phyloP scores from a whole-genome alignment of 2,888 invertebrate species.

The Drosophila stalkeri region DNA sequence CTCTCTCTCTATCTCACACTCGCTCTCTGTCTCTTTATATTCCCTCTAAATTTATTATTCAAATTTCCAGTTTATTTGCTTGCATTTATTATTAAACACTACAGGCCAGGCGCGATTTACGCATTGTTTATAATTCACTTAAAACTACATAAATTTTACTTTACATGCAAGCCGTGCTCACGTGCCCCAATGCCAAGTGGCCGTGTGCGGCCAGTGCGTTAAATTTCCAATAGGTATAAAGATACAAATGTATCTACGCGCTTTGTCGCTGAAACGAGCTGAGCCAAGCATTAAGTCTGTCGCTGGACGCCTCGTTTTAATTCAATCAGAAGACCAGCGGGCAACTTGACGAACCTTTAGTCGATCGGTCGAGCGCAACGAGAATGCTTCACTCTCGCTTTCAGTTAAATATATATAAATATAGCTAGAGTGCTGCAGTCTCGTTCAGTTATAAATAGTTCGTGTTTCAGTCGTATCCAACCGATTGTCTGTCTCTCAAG shows the following conservation, averaged over 20 bases:
- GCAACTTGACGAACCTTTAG: constrained; percentile 63
- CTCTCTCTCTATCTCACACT: no score
- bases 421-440: not conserved
- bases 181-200: constrained; percentile 64
- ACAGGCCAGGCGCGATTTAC: constrained; percentile 45
- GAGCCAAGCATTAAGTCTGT: constrained; percentile 41
- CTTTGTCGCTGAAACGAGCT: constrained; percentile 20
- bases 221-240: constrained; percentile 54
- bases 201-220: constrained; percentile 22
- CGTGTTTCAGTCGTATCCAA: constrained; percentile 45
- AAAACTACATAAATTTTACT: constrained; percentile 79
- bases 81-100: constrained; percentile 67
- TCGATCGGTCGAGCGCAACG: constrained; percentile 64
- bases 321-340: constrained; percentile 71
- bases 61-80: constrained; percentile 68
- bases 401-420: constrained; percentile 9
- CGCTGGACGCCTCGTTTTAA: constrained; percentile 62
- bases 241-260: constrained; percentile 58
- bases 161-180: constrained; percentile 73
- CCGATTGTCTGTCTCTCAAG: constrained; percentile 31
- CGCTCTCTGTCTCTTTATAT: no score
- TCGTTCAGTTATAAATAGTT: constrained; percentile 7
- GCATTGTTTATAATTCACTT: constrained; percentile 78
- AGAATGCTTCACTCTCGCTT: constrained; percentile 59
- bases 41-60: constrained; percentile 71